A percentile compares a stretch with the other conserved stretches of the same genome.
phyloP scores from a whole-genome alignment of 2,797 vertebrate genomes.

The Miichthys miiuy region DNA sequence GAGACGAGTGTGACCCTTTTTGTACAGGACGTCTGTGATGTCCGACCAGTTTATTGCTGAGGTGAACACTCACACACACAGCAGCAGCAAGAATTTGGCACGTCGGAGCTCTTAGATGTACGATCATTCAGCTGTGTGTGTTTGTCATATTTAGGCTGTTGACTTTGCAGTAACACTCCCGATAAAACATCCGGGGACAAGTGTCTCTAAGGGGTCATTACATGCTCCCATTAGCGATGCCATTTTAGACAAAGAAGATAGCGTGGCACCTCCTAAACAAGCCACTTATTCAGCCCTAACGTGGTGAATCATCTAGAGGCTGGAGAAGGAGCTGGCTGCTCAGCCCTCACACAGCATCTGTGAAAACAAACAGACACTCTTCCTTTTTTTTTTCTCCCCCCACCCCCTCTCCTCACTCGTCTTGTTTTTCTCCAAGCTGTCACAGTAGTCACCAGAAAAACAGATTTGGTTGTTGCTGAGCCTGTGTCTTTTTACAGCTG shows the following conservation, averaged over 20 bases:
- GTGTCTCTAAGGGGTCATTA: constrained; percentile 58
- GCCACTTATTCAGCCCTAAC: constrained; percentile 62
- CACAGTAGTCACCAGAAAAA: constrained; percentile 57
- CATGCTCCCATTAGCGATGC: constrained; percentile 58
- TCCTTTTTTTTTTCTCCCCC: not conserved
- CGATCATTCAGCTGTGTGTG: constrained; percentile 29
- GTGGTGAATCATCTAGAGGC: constrained; percentile 61
- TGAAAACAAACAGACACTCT: constrained; percentile 62
- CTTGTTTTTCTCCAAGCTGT: constrained; percentile 67
- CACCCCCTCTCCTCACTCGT: not conserved
- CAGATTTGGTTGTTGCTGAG: constrained; percentile 53
- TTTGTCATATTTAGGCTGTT: constrained; percentile 43
- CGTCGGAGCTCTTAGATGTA: constrained; percentile 8
- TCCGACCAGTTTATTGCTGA: not conserved
- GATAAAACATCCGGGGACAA: constrained; percentile 47
- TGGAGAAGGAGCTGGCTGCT: constrained; percentile 48
- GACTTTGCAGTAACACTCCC: constrained; percentile 43
- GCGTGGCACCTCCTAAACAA: constrained; percentile 53
- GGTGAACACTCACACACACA: not conserved
- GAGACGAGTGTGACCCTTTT: too few species aligned
- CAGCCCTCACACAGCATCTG: constrained; percentile 59
- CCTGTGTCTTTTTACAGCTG: constrained; percentile 40
- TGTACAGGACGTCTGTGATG: too few species aligned
- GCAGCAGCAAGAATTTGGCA: not conserved
- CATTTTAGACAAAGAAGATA: constrained; percentile 63